Conservation (phyloP, 2,113 vertebrate species). For the Seriola aureovittata region DNA sequence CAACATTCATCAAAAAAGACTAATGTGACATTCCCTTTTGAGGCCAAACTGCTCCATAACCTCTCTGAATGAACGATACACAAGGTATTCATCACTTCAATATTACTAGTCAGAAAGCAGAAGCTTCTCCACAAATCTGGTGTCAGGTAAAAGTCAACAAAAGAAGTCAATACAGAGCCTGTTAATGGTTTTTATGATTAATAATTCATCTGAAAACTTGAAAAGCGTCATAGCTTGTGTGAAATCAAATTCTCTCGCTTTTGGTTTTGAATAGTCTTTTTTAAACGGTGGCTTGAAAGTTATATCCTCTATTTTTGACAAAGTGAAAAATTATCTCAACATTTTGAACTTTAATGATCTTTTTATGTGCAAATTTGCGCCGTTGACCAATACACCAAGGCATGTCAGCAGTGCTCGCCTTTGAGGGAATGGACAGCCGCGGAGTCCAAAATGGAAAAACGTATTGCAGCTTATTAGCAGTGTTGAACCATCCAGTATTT, state of each 20-base stretch:
- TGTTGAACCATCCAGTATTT: too few species aligned
- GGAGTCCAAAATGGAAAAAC: not conserved
- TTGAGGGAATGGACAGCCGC: not conserved
- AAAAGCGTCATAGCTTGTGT: conserved; percentile 1
- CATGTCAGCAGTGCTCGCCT: not conserved
- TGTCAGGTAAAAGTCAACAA: conserved; percentile 37
- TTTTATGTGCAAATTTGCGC: not conserved
- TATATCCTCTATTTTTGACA: not conserved
- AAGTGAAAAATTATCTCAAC: not conserved
- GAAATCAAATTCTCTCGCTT: conserved; percentile 24
- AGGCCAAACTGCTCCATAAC: conserved; percentile 32
- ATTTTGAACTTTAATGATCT: not conserved
- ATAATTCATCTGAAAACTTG: conserved; percentile 17
- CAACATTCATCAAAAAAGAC: conserved; percentile 49
- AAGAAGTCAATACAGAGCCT: conserved; percentile 12
- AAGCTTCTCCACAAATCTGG: conserved; percentile 33
- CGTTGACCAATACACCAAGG: not conserved
- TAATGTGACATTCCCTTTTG: conserved; percentile 31
- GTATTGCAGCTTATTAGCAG: too few species aligned
- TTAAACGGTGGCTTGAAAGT: not conserved
- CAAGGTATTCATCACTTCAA: conserved; percentile 9
- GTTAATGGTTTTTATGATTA: conserved; percentile 27
- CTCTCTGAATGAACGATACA: conserved; percentile 25
- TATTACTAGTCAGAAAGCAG: conserved; percentile 21
- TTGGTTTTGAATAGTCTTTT: conserved; percentile 21